A percentile compares a stretch with the other conserved stretches of the same genome.
phyloP scores from a whole-genome alignment of 2,113 vertebrate genomes.

The Galbula dea region DNA sequence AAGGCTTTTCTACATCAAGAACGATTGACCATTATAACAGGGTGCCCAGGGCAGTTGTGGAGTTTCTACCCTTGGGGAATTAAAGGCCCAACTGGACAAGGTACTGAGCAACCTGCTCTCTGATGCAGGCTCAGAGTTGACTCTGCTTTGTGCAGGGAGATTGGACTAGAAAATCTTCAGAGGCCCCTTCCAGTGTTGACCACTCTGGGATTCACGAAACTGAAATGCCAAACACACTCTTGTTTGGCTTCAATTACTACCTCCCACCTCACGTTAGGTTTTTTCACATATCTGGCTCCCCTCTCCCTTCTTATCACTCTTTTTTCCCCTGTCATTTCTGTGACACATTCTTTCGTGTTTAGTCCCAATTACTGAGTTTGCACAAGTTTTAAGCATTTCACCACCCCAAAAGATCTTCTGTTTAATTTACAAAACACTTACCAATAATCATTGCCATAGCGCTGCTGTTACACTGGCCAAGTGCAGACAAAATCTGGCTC shows the following conservation, averaged over 20 bases:
- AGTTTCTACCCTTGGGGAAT: neutral
- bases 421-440: slow-evolving; percentile 68
- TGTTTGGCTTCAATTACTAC: neutral
- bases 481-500: slow-evolving; percentile 96
- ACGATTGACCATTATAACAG: neutral
- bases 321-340: neutral
- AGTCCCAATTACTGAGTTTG: neutral
- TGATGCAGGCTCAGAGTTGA: neutral
- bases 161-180: neutral
- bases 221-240: neutral
- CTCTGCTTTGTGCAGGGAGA: neutral
- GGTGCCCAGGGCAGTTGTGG: accelerated
- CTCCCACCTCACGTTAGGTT: neutral
- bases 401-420: neutral
- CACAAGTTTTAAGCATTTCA: neutral
- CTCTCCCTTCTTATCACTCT: neutral
- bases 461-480: slow-evolving; percentile 98
- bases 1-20: neutral
- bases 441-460: slow-evolving; percentile 99
- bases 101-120: neutral
- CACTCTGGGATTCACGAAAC: neutral
- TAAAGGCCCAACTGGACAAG: neutral
- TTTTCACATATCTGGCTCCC: neutral
- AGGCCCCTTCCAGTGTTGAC: neutral
- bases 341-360: neutral